Conservation (phyloP, 2,113 vertebrate genomes). For the Hypanus sabinus region DNA sequence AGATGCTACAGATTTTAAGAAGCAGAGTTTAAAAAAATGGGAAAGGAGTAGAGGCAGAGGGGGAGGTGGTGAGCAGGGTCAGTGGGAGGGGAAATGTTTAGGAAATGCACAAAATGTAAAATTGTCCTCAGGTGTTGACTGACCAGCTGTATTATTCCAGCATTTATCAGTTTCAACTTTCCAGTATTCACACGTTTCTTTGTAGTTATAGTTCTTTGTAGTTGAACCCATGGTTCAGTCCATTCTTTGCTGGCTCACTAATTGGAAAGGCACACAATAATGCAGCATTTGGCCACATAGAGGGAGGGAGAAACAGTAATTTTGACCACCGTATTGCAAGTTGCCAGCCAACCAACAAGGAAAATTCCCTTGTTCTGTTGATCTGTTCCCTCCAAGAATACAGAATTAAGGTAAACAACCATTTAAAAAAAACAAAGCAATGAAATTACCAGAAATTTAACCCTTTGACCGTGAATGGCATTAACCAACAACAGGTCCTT, state of each 20-base stretch:
- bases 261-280: background rate
- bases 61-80: too few relatives aligned
- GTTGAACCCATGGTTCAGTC: background rate
- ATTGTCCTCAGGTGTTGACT: background rate
- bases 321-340: background rate
- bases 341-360: background rate
- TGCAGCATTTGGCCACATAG: background rate
- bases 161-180: constrained; percentile 1
- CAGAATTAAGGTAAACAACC: background rate
- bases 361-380: background rate
- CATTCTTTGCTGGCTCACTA: background rate
- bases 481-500: background rate
- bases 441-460: background rate
- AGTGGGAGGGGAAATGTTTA: background rate
- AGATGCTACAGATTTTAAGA: background rate
- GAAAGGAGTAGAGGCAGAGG: background rate
- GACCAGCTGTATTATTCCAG: background rate
- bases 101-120: background rate
- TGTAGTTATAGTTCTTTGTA: background rate
- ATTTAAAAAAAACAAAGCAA: background rate
- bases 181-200: background rate
- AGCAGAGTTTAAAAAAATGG: background rate
- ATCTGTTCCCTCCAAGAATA: background rate
- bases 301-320: background rate
- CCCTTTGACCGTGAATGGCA: background rate